Percentiles rank a stretch among this genome's conserved stretches.
Conservation (phyloP, 2,797 vertebrate genomes). For the Chelidonichthys spinosus region DNA sequence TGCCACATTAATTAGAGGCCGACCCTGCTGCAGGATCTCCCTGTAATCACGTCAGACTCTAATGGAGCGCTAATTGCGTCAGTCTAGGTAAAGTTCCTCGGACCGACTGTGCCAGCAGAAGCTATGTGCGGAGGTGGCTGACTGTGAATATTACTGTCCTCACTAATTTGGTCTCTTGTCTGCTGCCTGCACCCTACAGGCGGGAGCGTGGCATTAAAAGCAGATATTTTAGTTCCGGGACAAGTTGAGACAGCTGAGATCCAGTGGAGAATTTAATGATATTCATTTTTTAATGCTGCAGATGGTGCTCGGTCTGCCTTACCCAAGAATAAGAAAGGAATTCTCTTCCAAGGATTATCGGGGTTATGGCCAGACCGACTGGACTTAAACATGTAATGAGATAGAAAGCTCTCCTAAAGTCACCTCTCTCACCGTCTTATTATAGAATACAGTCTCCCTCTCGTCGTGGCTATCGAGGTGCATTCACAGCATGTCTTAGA, state of each 20-base stretch:
- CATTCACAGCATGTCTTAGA: neutral
- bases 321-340: constrained; percentile 13
- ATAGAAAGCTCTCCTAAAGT: neutral
- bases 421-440: neutral
- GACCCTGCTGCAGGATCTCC: constrained; percentile 20
- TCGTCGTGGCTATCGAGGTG: neutral
- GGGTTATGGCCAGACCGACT: constrained; percentile 7
- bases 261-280: neutral
- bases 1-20: constrained; percentile 38
- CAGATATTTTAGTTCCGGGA: constrained; percentile 14
- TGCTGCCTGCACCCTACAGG: neutral
- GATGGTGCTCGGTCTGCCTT: constrained; percentile 4
- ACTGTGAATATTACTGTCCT: constrained; percentile 26
- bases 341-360: constrained; percentile 4
- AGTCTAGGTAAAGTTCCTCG: constrained; percentile 25
- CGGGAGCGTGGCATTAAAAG: constrained; percentile 19
- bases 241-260: constrained; percentile 17
- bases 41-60: constrained; percentile 44
- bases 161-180: constrained; percentile 28
- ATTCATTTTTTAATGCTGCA: constrained; percentile 32
- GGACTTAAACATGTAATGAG: neutral
- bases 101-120: constrained; percentile 19
- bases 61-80: constrained; percentile 44
- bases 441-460: neutral
- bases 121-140: constrained; percentile 26